phyloP scores from a whole-genome alignment of 1,140 invertebrate genomes.

The Zaprionus vittiger region DNA sequence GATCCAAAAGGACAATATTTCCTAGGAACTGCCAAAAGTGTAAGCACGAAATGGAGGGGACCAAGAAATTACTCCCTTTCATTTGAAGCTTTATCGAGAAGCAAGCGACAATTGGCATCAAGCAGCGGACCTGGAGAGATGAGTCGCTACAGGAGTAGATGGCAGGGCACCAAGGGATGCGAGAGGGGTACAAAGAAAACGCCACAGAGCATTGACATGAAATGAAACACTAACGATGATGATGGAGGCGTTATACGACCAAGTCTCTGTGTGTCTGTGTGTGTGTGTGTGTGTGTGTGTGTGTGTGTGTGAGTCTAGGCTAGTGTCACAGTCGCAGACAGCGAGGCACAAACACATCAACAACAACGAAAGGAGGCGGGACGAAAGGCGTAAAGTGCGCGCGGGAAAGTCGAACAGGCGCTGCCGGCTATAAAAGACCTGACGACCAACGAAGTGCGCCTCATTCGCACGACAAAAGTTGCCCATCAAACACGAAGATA shows the following conservation, averaged over 20 bases:
- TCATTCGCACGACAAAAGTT: slow-evolving; percentile 66
- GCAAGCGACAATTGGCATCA: slow-evolving; percentile 46
- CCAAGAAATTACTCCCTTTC: slow-evolving; percentile 37
- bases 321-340: slow-evolving; percentile 27
- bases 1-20: slow-evolving; percentile 64
- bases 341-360: slow-evolving; percentile 31
- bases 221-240: slow-evolving; percentile 52
- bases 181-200: not conserved
- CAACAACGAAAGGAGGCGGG: not conserved
- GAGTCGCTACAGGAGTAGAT: too few species aligned
- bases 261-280: slow-evolving; percentile 1
- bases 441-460: slow-evolving; percentile 51
- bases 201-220: slow-evolving; percentile 42
- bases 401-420: slow-evolving; percentile 37
- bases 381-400: slow-evolving; percentile 60
- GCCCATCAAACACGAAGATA: slow-evolving; percentile 37
- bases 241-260: slow-evolving; percentile 21
- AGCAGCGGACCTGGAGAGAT: not conserved
- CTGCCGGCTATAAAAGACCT: slow-evolving; percentile 68
- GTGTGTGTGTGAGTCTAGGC: slow-evolving; percentile 11
- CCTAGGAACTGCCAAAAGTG: slow-evolving; percentile 49
- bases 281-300: slow-evolving; percentile 18
- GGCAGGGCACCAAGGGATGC: not conserved
- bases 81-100: slow-evolving; percentile 50
- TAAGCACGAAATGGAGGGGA: slow-evolving; percentile 36